phyloP scores from a whole-genome alignment of 2,797 vertebrate species.

The Gymnoscopelus microlampas region DNA sequence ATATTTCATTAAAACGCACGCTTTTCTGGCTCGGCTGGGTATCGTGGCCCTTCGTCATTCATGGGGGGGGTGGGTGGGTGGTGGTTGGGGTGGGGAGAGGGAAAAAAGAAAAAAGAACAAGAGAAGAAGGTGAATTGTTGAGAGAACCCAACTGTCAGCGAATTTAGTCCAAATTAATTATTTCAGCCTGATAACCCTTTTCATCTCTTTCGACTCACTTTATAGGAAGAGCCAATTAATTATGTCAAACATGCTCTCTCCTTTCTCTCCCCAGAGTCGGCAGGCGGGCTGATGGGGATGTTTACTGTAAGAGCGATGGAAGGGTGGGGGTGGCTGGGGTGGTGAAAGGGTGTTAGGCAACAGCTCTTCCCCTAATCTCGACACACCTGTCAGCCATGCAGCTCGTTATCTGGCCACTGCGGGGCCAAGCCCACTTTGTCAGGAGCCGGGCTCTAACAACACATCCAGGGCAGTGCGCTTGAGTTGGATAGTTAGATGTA shows the following conservation, averaged over 20 bases:
- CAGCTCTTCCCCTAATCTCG: slow-evolving; percentile 81
- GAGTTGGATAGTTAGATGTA: slow-evolving; percentile 7
- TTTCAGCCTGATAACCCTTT: slow-evolving; percentile 96
- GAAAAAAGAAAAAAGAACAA: slow-evolving; percentile 38
- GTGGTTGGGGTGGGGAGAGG: slow-evolving; percentile 55
- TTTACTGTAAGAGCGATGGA: slow-evolving; percentile 86
- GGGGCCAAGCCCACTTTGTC: slow-evolving; percentile 89
- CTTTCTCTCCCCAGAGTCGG: slow-evolving; percentile 83
- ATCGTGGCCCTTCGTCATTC: slow-evolving; percentile 84
- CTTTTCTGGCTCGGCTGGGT: slow-evolving; percentile 68
- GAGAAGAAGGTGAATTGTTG: slow-evolving; percentile 84
- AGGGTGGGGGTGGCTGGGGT: slow-evolving; percentile 74
- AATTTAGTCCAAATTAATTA: slow-evolving; percentile 93
- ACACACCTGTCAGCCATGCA: slow-evolving; percentile 90
- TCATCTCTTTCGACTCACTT: slow-evolving; percentile 94
- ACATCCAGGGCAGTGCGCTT: slow-evolving; percentile 74
- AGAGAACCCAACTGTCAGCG: slow-evolving; percentile 91
- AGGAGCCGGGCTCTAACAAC: slow-evolving; percentile 85
- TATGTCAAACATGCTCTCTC: slow-evolving; percentile 91
- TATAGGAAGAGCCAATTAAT: slow-evolving; percentile 96
- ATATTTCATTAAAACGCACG: slow-evolving; percentile 88
- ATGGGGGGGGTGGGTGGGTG: slow-evolving; percentile 68
- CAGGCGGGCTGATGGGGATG: slow-evolving; percentile 88
- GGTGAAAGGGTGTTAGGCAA: slow-evolving; percentile 31
- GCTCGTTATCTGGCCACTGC: slow-evolving; percentile 90